These are phyloP conservation scores for Platypus cylindrus DNA, from an alignment of 2,888 invertebrate genomes.

Conservation along the genomic window DNA sequence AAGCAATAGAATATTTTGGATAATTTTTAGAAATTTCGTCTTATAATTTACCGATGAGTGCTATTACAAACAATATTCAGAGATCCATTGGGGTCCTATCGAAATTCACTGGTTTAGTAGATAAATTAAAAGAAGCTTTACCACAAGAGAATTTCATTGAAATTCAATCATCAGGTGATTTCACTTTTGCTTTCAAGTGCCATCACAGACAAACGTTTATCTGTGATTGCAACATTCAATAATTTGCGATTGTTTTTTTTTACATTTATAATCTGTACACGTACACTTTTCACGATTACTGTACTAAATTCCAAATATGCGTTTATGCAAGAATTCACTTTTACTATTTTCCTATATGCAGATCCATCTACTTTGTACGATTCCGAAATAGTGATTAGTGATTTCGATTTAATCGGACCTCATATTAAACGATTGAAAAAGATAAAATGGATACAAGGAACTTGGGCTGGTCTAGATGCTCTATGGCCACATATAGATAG, in stretches of 20 bases:
- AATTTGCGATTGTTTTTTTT: neutral
- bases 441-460: constrained; percentile 37
- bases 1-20: too few species aligned
- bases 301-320: neutral
- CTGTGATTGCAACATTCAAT: too few species aligned
- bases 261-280: neutral
- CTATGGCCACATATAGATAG: constrained; percentile 23
- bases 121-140: constrained; percentile 8
- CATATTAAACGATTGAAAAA: constrained; percentile 30
- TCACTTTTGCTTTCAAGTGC: neutral
- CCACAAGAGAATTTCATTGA: constrained; percentile 9
- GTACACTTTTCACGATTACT: neutral
- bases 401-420: constrained; percentile 32
- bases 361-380: constrained; percentile 20
- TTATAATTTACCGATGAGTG: too few species aligned
- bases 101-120: constrained; percentile 2
- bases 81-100: constrained; percentile 9
- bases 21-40: too few species aligned
- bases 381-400: constrained; percentile 34
- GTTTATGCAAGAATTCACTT: constrained; percentile 1
- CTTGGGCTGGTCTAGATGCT: constrained; percentile 37
- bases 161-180: constrained; percentile 9
- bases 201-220: neutral
- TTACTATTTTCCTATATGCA: constrained; percentile 4
- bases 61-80: constrained; percentile 2